A percentile compares a stretch with the other conserved stretches of the same genome.
Conservation (phyloP, 2,888 invertebrate genomes). For the Trichopoda pennipes region DNA sequence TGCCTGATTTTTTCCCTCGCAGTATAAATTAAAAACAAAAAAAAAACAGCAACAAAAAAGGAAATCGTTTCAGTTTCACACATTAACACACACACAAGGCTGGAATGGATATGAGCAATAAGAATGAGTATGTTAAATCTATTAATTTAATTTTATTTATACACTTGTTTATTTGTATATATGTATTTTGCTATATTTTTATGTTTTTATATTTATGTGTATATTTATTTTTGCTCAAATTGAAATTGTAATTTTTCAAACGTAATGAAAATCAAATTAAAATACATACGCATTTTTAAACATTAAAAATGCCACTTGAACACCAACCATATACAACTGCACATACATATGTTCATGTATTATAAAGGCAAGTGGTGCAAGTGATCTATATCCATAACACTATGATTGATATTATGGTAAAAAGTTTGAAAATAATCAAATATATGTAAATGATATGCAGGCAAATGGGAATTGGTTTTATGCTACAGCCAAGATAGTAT, state of each 20-base stretch:
- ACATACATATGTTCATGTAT: background rate
- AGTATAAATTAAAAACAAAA: constrained; percentile 23
- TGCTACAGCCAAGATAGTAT: background rate
- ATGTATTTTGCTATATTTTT: no score
- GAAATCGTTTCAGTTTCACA: constrained; percentile 15
- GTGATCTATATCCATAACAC: background rate
- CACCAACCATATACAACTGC: background rate
- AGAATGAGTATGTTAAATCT: constrained; percentile 29
- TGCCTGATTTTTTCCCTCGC: background rate
- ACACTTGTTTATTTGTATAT: no score
- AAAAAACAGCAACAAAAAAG: background rate
- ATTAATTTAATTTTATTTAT: background rate
- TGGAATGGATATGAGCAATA: constrained; percentile 1
- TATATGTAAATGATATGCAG: background rate
- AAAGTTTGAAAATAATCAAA: background rate
- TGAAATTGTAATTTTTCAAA: constrained; percentile 47
- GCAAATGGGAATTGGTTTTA: background rate
- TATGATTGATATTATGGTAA: background rate
- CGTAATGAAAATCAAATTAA: constrained; percentile 67
- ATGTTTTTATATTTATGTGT: no score
- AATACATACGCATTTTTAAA: constrained; percentile 67
- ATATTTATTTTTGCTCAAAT: constrained; percentile 16
- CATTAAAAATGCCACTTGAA: constrained; percentile 56
- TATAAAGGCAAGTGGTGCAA: constrained; percentile 2
- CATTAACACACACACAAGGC: background rate